Percentiles rank a stretch among this genome's conserved stretches.
These are phyloP conservation scores for Tillus elongatus DNA, from an alignment of 2,888 invertebrate species.

Conservation along the genomic window DNA sequence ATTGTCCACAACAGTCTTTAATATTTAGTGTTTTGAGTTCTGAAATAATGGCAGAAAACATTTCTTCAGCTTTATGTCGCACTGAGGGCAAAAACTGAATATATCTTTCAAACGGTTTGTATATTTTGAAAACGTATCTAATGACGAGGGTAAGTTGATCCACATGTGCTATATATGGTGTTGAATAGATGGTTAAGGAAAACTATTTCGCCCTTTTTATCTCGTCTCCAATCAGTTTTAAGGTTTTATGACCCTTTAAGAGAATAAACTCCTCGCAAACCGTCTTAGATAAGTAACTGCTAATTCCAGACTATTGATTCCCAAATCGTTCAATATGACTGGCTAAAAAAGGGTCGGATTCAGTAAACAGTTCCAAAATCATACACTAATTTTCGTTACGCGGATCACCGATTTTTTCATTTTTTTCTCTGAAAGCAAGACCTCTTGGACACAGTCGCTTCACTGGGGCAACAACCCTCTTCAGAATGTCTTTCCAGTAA, in stretches of 20 bases:
- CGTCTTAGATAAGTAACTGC: not conserved
- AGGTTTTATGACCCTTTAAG: too few relatives aligned
- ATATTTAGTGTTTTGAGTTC: constrained; percentile 15
- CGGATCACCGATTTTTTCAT: constrained; percentile 21
- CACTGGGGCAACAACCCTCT: too few relatives aligned
- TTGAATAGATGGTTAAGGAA: constrained; percentile 23
- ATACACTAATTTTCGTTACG: constrained; percentile 28
- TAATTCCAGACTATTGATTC: constrained; percentile 14
- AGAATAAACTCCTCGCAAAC: constrained; percentile 6
- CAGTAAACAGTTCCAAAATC: constrained; percentile 25
- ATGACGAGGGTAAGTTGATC: too few relatives aligned
- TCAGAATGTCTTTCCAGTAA: constrained; percentile 24
- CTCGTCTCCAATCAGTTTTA: too few relatives aligned
- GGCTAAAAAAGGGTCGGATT: constrained; percentile 25
- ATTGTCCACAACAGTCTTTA: constrained; percentile 25
- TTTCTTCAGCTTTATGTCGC: constrained; percentile 20
- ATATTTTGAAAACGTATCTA: constrained; percentile 4
- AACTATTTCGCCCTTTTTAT: constrained; percentile 11
- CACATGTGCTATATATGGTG: constrained; percentile 20
- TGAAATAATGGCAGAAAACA: constrained; percentile 16
- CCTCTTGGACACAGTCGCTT: constrained; percentile 23
- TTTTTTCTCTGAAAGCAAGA: too few relatives aligned
- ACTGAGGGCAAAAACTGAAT: too few relatives aligned
- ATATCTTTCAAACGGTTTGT: constrained; percentile 7
- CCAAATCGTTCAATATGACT: too few relatives aligned